A percentile compares a stretch with the other conserved stretches of the same genome.
Evolutionary conservation across 64 coral and sea anemone genomes (phyloP).

Genomic region (Actinia equina): DNA sequence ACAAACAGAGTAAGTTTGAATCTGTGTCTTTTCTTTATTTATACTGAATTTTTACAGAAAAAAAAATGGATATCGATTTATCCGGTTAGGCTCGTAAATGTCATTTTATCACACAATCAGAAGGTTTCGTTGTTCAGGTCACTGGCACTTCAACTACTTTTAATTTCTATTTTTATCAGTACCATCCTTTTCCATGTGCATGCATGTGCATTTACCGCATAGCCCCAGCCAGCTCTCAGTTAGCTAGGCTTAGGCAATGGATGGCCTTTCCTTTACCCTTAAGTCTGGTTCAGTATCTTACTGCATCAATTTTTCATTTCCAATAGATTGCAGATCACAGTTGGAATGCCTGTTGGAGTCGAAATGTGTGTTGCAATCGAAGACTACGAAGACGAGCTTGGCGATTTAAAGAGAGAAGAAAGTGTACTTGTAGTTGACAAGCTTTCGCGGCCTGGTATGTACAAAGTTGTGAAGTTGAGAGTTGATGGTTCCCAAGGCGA

Average conservation of each 20-base stretch:
- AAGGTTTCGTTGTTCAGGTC: too few relatives aligned
- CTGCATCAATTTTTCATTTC: background rate
- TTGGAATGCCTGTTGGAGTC: slow-evolving; percentile 64
- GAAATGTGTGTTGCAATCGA: slow-evolving; percentile 75
- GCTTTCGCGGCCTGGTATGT: slow-evolving; percentile 70
- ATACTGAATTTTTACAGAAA: too few relatives aligned
- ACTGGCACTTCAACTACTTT: too few relatives aligned
- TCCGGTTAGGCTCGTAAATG: too few relatives aligned
- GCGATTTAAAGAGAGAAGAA: slow-evolving; percentile 70
- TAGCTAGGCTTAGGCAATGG: too few relatives aligned
- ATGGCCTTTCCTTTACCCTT: too few relatives aligned
- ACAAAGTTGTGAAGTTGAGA: slow-evolving; percentile 73
- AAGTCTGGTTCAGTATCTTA: background rate
- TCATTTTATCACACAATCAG: background rate
- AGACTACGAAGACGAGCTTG: slow-evolving; percentile 76
- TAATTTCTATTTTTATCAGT: too few relatives aligned
- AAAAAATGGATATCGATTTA: too few relatives aligned
- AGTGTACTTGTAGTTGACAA: slow-evolving; percentile 75
- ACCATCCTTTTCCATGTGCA: too few relatives aligned
- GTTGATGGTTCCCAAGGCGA: slow-evolving; percentile 77
- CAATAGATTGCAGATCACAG: slow-evolving; percentile 70
- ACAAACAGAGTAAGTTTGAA: slow-evolving; percentile 49
- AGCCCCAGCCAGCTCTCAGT: too few relatives aligned
- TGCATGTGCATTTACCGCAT: too few relatives aligned
- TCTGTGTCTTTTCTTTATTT: background rate